Conservation (phyloP, 2,888 invertebrate species). For the Stramonita haemastoma region DNA sequence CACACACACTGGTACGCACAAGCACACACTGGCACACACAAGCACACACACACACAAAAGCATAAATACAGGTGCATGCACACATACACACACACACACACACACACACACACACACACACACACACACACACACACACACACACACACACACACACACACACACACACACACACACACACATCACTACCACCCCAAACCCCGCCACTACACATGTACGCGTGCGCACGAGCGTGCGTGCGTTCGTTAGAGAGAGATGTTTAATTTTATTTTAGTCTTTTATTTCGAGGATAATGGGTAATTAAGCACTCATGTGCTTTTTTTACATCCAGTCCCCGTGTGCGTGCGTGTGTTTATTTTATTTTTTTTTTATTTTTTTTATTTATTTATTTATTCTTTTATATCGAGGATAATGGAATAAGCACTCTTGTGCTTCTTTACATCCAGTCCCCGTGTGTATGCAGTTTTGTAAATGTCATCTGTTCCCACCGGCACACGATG, state of each 20-base stretch:
- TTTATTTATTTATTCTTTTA: too few relatives aligned
- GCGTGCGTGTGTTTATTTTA: constrained; percentile 16
- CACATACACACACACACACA: constrained; percentile 20
- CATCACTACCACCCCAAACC: neutral
- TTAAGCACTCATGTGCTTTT: too few relatives aligned
- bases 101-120: constrained; percentile 19
- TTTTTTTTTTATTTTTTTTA: too few relatives aligned
- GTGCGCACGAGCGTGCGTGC: neutral
- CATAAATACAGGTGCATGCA: constrained; percentile 29
- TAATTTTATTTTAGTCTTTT: neutral
- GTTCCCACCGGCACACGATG: too few relatives aligned
- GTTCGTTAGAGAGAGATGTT: neutral
- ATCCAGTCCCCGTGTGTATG: too few relatives aligned
- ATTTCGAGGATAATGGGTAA: too few relatives aligned
- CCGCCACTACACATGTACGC: neutral
- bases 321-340: too few relatives aligned
- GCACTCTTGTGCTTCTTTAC: too few relatives aligned
- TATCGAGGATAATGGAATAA: too few relatives aligned
- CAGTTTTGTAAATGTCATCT: too few relatives aligned
- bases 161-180: constrained; percentile 4
- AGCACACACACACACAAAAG: constrained; percentile 31
- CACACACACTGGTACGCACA: constrained; percentile 25
- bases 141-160: neutral
- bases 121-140: constrained; percentile 16
- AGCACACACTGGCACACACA: constrained; percentile 22